phyloP scores from a whole-genome alignment of 2,888 invertebrate species.

The Halocaridina rubra region DNA sequence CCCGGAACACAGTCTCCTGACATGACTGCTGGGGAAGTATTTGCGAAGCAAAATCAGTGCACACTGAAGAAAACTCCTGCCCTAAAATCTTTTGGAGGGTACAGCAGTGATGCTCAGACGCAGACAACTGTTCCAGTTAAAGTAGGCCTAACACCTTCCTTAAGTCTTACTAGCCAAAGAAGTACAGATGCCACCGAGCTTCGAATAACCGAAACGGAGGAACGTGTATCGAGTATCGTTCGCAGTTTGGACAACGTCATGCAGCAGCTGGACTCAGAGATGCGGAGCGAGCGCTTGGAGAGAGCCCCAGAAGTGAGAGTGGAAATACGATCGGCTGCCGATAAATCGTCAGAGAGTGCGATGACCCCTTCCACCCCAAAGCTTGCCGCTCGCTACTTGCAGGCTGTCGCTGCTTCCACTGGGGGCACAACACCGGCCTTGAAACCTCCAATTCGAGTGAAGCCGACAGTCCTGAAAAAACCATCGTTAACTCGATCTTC shows the following conservation, averaged over 20 bases:
- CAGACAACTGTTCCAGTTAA: slow-evolving; percentile 64
- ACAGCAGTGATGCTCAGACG: slow-evolving; percentile 65
- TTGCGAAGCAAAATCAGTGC: slow-evolving; percentile 83
- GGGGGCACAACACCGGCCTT: slow-evolving; percentile 34
- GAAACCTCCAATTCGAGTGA: slow-evolving; percentile 82
- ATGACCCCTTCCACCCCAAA: slow-evolving; percentile 74
- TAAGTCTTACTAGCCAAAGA: slow-evolving; percentile 63
- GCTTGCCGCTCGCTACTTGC: slow-evolving; percentile 76
- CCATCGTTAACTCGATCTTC: slow-evolving; percentile 71
- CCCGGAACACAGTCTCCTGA: slow-evolving; percentile 71
- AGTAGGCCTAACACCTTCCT: slow-evolving; percentile 58
- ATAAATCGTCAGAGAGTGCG: slow-evolving; percentile 21
- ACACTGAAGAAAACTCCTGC: slow-evolving; percentile 76
- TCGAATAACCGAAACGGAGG: slow-evolving; percentile 58
- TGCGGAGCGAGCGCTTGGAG: slow-evolving; percentile 34
- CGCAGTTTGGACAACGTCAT: slow-evolving; percentile 56
- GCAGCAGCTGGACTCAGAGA: slow-evolving; percentile 46
- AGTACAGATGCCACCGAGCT: slow-evolving; percentile 65
- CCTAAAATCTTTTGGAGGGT: slow-evolving; percentile 33
- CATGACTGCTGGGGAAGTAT: slow-evolving; percentile 78
- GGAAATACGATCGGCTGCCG: slow-evolving; percentile 47
- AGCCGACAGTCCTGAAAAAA: slow-evolving; percentile 83
- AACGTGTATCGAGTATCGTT: slow-evolving; percentile 58
- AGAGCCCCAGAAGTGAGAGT: slow-evolving; percentile 57
- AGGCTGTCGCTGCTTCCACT: slow-evolving; percentile 65